A percentile compares a stretch with the other conserved stretches of the same genome.
These are phyloP conservation scores for Brachionus rubens DNA, from an alignment of 1,140 invertebrate genomes.

Conservation along the genomic window DNA sequence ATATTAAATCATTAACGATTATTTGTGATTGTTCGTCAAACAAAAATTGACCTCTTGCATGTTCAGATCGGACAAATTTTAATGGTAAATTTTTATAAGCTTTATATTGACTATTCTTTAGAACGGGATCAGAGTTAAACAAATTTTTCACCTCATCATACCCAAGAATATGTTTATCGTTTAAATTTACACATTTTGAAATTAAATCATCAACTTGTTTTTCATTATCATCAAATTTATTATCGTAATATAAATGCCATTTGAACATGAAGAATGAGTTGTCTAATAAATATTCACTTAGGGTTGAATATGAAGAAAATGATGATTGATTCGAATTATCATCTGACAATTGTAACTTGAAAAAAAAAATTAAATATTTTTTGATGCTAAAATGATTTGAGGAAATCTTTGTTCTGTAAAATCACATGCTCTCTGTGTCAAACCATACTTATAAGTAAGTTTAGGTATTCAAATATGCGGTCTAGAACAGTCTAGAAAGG, in stretches of 20 bases:
- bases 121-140: not conserved
- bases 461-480: too few relatives aligned
- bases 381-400: too few relatives aligned
- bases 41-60: not conserved
- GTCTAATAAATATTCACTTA: not conserved
- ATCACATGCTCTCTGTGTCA: too few relatives aligned
- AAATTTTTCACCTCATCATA: not conserved
- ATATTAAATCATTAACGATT: constrained; percentile 20
- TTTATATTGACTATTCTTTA: not conserved
- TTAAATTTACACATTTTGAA: not conserved
- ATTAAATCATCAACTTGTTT: constrained; percentile 17
- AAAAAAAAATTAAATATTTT: too few relatives aligned
- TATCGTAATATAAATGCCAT: constrained; percentile 1
- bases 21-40: not conserved
- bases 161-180: not conserved
- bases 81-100: not conserved
- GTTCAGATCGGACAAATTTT: not conserved
- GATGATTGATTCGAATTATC: too few relatives aligned
- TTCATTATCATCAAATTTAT: not conserved
- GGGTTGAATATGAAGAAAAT: not conserved
- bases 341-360: not conserved
- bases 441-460: too few relatives aligned
- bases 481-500: too few relatives aligned
- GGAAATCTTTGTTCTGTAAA: too few relatives aligned
- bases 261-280: constrained; percentile 10